phyloP scores from a whole-genome alignment of 2,888 invertebrate species.

The Eupithecia exiguata region DNA sequence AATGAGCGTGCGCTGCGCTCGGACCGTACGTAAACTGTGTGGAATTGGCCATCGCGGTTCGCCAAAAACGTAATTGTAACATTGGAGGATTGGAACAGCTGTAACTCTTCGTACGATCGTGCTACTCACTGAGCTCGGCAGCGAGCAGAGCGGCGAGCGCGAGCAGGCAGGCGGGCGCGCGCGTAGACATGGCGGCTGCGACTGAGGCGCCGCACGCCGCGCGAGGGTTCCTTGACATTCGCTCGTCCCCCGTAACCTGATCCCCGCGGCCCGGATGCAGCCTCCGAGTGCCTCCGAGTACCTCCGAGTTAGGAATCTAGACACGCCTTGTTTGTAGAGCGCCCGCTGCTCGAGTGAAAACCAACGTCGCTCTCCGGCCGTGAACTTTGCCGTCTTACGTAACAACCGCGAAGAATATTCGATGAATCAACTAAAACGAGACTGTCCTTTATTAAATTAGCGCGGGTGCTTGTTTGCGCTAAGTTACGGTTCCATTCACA shows the following conservation, averaged over 20 bases:
- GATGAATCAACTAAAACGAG: slow-evolving; percentile 55
- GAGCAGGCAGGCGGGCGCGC: slow-evolving; percentile 59
- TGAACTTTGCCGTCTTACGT: slow-evolving; percentile 76
- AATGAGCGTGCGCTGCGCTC: slow-evolving; percentile 8
- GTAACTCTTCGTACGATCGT: not conserved
- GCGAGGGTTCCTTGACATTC: slow-evolving; percentile 82
- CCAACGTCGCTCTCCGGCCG: slow-evolving; percentile 63
- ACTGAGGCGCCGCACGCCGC: slow-evolving; percentile 58
- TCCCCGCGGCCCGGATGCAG: slow-evolving; percentile 81
- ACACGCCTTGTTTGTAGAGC: slow-evolving; percentile 70
- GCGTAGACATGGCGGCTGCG: slow-evolving; percentile 77
- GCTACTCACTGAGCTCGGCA: slow-evolving; percentile 64
- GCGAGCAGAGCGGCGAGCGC: slow-evolving; percentile 46
- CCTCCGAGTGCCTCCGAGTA: slow-evolving; percentile 66
- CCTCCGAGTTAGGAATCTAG: slow-evolving; percentile 77
- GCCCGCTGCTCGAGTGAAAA: slow-evolving; percentile 66
- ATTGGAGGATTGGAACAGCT: slow-evolving; percentile 13
- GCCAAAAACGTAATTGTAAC: slow-evolving; percentile 13
- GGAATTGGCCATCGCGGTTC: slow-evolving; percentile 6
- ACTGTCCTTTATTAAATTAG: slow-evolving; percentile 35
- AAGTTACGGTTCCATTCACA: slow-evolving; percentile 37
- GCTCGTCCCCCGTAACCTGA: slow-evolving; percentile 73
- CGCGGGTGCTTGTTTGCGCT: slow-evolving; percentile 26
- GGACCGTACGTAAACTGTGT: slow-evolving; percentile 20
- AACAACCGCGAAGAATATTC: slow-evolving; percentile 59